phyloP scores from a whole-genome alignment of 2,888 invertebrate genomes.

The Epicampocera succincta region DNA sequence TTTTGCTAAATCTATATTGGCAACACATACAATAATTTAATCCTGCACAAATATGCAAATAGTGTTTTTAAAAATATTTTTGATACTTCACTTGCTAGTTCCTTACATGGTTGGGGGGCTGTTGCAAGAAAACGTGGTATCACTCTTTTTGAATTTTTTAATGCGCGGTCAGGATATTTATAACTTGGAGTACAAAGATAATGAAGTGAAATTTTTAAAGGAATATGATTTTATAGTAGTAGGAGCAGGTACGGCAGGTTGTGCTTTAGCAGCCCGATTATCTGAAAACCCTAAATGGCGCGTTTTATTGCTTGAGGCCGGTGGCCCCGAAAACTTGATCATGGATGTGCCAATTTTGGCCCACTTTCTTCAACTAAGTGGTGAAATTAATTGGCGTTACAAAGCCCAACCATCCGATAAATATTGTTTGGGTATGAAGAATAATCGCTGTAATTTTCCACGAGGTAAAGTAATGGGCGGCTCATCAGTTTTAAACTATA shows the following conservation, averaged over 20 bases:
- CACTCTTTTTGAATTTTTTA: slow-evolving; percentile 73
- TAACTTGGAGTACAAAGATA: slow-evolving; percentile 75
- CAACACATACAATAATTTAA: not conserved
- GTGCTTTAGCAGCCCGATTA: slow-evolving; percentile 88
- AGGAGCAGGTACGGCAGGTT: slow-evolving; percentile 91
- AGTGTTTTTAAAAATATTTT: not conserved
- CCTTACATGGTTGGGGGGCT: not conserved
- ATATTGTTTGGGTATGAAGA: slow-evolving; percentile 88
- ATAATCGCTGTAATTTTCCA: slow-evolving; percentile 89
- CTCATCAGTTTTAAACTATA: slow-evolving; percentile 89
- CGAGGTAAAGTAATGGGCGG: slow-evolving; percentile 92
- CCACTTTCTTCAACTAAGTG: slow-evolving; percentile 85
- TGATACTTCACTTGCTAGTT: not conserved
- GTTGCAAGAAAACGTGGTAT: slow-evolving; percentile 67
- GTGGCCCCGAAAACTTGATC: slow-evolving; percentile 84
- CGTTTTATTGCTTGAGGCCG: slow-evolving; percentile 87
- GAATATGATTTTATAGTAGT: slow-evolving; percentile 90
- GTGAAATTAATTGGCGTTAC: slow-evolving; percentile 90
- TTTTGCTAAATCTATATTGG: not conserved
- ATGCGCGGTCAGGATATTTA: slow-evolving; percentile 74
- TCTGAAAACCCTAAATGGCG: slow-evolving; percentile 87
- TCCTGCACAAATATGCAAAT: not conserved
- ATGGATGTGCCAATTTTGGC: slow-evolving; percentile 89
- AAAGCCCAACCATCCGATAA: slow-evolving; percentile 87
- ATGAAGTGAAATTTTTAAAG: slow-evolving; percentile 68